Base-by-base conservation (phyloP, 2,113 vertebrate species). In the Neolamprologus tretocephalus region DNA sequence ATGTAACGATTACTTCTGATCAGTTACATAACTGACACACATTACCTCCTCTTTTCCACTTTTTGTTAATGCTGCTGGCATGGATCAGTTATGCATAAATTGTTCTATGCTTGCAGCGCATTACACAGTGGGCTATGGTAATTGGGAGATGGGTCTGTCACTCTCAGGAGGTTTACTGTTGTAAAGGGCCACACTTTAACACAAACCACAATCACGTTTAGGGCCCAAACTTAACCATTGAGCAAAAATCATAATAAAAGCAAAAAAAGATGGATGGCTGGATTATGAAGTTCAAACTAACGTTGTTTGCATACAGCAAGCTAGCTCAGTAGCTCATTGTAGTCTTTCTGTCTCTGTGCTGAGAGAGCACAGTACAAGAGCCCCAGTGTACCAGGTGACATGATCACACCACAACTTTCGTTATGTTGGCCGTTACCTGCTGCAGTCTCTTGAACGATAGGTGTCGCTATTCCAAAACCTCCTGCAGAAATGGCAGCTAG, bases 121-220 rank as follows among this genome's bases (percentile, higher is more conserved):
- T 71, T 71, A 42, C n/a, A 42, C 35, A 42, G 31, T 71, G 66
- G 66, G 12, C n/a, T 40, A 40, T 68, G 35, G 35, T 23, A 40
- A 21, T 42, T 42, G 66, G 35, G 35, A 71, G 66, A 42, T 71
- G 35, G 66, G n/a, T 42, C n/a, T 71, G n/a, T 68, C n/a, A 71
- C n/a, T 71, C 33, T 6, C 66, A 23, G 63, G n/a, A 71, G 66
- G 63, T 21, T 71, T 71, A 71, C 63, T 71, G 17, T 37, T 68
- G 5, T 71, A 71, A 71, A 71, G 35, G 35, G 35, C n/a, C n/a
- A 14, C n/a, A 40, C 1, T 71, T 71, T 6, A 71, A 71, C 35
- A 40, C 35, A 71, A 23, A 71, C 63, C n/a, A 23, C n/a, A 4
- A 42, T 40, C 66, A 1, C 7, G 3, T 71, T 71, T 42, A 23